Percentiles rank a stretch among this genome's conserved stretches.
These are phyloP conservation scores for Oncorhynchus clarkii DNA, from an alignment of 2,113 vertebrate genomes.

Conservation along the genomic window DNA sequence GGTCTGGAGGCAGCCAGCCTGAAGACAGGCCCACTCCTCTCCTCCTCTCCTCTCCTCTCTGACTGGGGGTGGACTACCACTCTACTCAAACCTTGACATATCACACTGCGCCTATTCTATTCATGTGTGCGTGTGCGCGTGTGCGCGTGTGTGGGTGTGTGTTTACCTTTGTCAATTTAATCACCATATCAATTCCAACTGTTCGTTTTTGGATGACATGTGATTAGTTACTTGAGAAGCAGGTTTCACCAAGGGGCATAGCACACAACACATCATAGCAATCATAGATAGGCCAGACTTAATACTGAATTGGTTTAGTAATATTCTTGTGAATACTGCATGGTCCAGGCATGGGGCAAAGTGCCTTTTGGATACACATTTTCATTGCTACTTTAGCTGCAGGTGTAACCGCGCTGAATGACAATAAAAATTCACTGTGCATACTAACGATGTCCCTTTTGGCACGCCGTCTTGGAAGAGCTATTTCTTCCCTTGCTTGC, in stretches of 20 bases:
- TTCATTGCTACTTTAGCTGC: slow-evolving; percentile 13
- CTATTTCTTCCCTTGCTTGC: slow-evolving; percentile 41
- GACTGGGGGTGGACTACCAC: background rate
- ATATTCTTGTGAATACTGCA: slow-evolving; percentile 21
- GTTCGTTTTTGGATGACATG: background rate
- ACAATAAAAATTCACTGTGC: slow-evolving; percentile 26
- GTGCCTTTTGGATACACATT: slow-evolving; percentile 18
- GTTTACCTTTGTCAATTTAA: background rate
- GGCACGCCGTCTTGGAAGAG: slow-evolving; percentile 19
- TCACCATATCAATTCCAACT: background rate
- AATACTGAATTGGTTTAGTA: slow-evolving; percentile 14
- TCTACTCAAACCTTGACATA: slow-evolving; percentile 3
- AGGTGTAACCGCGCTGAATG: slow-evolving; percentile 24
- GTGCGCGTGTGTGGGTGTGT: background rate
- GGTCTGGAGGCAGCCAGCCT: slow-evolving; percentile 13
- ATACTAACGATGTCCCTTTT: slow-evolving; percentile 40
- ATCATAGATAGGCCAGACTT: background rate
- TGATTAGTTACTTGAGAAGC: background rate
- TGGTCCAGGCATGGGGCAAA: slow-evolving; percentile 10
- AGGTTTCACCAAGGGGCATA: slow-evolving; percentile 1
- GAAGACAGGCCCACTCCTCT: background rate
- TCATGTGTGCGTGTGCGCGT: background rate
- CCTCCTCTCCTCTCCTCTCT: too few relatives aligned
- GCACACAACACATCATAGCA: slow-evolving; percentile 5
- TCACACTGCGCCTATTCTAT: background rate